These are phyloP conservation scores for Andrena trimmerana DNA, from an alignment of 2,888 invertebrate species.

Conservation along the genomic window DNA sequence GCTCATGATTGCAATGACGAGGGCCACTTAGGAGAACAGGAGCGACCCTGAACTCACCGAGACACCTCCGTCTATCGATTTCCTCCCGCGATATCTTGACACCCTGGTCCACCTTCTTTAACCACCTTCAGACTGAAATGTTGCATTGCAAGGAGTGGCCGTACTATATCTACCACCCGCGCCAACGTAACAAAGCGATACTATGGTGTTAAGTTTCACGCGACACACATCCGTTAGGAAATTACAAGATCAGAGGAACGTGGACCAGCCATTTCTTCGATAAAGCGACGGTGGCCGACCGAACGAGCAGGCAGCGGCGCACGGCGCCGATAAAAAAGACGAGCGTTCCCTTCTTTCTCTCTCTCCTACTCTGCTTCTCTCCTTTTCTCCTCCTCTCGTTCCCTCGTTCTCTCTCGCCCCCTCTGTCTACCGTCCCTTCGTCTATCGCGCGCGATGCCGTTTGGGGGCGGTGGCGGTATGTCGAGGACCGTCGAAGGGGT, in stretches of 20 bases:
- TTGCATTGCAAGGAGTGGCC: neutral
- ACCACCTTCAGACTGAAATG: neutral
- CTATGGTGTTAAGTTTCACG: too few species aligned
- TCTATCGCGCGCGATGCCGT: constrained; percentile 71
- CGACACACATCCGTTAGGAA: too few species aligned
- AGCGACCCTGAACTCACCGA: constrained; percentile 11
- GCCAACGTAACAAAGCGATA: too few species aligned
- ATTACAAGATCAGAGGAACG: constrained; percentile 43
- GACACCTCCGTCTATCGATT: constrained; percentile 33
- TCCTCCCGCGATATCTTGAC: constrained; percentile 22
- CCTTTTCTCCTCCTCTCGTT: constrained; percentile 56
- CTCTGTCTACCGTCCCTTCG: constrained; percentile 59
- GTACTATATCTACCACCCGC: too few species aligned
- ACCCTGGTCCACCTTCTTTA: constrained; percentile 11
- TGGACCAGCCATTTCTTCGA: constrained; percentile 84
- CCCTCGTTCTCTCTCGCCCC: constrained; percentile 26
- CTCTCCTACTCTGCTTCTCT: constrained; percentile 21
- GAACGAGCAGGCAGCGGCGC: constrained; percentile 80
- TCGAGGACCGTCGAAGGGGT: constrained; percentile 73
- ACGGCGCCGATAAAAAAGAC: constrained; percentile 83
- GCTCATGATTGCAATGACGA: neutral
- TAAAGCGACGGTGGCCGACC: constrained; percentile 82
- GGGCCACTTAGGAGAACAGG: constrained; percentile 19
- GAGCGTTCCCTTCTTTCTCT: constrained; percentile 69
- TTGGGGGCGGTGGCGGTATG: constrained; percentile 75